These are phyloP conservation scores for Mormyrops attenuatus DNA, from an alignment of 2,797 vertebrate species.

Conservation along the genomic window DNA sequence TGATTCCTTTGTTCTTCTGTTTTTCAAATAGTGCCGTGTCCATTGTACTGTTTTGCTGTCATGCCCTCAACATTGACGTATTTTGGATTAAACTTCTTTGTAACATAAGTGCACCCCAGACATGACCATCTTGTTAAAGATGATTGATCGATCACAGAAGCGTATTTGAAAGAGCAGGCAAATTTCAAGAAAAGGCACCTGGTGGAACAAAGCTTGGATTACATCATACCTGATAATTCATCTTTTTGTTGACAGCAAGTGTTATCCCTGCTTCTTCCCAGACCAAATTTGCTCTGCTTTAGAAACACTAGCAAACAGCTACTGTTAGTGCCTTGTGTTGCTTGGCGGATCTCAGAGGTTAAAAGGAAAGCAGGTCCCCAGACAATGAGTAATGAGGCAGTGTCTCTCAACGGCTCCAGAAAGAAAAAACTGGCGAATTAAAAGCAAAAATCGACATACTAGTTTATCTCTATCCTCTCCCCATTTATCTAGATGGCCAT, in stretches of 20 bases:
- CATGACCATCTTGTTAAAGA: neutral
- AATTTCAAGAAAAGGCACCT: neutral
- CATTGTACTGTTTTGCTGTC: neutral
- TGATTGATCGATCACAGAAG: neutral
- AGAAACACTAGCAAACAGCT: neutral
- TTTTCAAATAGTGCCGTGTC: neutral
- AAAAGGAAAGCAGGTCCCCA: neutral
- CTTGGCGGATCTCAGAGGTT: neutral
- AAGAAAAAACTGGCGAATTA: neutral
- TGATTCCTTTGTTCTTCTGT: neutral
- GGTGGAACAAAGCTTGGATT: neutral
- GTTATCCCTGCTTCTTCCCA: neutral
- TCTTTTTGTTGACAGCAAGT: neutral
- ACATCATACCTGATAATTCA: neutral
- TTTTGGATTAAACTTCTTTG: neutral
- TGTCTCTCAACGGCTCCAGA: neutral
- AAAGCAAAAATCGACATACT: neutral
- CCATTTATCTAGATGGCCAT: neutral
- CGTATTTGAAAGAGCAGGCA: neutral
- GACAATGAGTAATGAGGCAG: conserved; percentile 5
- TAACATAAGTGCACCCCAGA: neutral
- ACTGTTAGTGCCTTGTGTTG: neutral
- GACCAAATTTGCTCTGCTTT: neutral
- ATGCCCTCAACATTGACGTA: neutral
- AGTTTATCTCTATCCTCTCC: neutral